Evolutionary conservation across 2,113 vertebrate genomes (phyloP).

Genomic region (Eretmochelys imbricata): DNA sequence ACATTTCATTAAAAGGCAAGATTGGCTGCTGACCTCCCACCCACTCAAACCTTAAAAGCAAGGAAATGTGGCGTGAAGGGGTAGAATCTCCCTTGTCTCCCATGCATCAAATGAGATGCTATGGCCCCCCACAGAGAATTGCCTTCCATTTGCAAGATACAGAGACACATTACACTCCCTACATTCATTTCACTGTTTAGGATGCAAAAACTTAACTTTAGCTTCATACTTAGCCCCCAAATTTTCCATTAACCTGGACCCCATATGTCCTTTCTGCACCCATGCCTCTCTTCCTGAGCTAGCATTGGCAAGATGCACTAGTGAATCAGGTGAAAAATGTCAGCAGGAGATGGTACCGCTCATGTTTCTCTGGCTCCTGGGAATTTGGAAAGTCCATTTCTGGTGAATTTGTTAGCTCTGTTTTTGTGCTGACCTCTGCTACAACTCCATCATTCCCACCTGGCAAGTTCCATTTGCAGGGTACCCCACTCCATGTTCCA

Average conservation of each 20-base stretch:
- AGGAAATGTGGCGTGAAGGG: not conserved
- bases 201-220: conserved; percentile 16
- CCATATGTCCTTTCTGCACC: not conserved
- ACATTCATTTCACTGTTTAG: not conserved
- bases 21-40: not conserved
- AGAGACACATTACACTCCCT: not conserved
- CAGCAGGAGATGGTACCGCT: not conserved
- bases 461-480: rapidly evolving
- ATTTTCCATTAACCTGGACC: not conserved
- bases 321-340: rapidly evolving
- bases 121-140: not conserved
- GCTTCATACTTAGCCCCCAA: not conserved
- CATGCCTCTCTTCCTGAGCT: not conserved
- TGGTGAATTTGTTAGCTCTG: not conserved
- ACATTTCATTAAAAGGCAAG: not conserved
- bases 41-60: too few species aligned
- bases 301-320: not conserved
- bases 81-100: not conserved
- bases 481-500: not conserved
- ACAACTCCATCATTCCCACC: not conserved
- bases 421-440: rapidly evolving
- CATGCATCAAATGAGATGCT: not conserved
- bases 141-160: not conserved
- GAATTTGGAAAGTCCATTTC: not conserved
- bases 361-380: not conserved